phyloP scores from a whole-genome alignment of 2,797 vertebrate species.

The Coilia nasus region DNA sequence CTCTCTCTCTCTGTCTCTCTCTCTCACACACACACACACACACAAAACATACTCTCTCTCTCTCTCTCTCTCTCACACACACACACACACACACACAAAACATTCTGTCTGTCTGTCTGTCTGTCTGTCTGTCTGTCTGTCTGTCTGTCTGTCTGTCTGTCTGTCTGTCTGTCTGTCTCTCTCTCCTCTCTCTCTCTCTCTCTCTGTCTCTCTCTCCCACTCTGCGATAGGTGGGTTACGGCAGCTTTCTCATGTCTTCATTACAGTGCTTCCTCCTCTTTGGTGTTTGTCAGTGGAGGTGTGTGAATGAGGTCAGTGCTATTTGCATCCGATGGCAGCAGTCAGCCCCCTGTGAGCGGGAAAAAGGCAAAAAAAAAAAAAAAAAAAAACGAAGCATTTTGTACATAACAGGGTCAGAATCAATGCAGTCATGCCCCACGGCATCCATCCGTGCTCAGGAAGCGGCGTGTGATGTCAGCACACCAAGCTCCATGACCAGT shows the following conservation, averaged over 20 bases:
- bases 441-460: not conserved
- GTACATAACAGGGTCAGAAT: slow-evolving; percentile 26
- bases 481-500: not conserved
- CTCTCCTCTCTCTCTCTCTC: too few species aligned
- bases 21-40: slow-evolving; percentile 14
- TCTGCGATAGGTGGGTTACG: not conserved
- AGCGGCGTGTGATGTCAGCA: not conserved
- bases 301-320: slow-evolving; percentile 31
- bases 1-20: not conserved
- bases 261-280: not conserved
- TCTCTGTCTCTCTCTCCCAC: too few species aligned
- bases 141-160: too few species aligned
- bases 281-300: slow-evolving; percentile 28
- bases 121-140: not conserved
- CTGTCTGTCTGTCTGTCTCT: too few species aligned
- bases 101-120: too few species aligned
- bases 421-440: slow-evolving; percentile 22
- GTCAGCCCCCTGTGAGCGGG: not conserved
- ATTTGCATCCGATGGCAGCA: slow-evolving; percentile 24
- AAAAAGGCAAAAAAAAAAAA: not conserved
- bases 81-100: too few species aligned
- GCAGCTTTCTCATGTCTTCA: not conserved
- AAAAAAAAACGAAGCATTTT: too few species aligned
- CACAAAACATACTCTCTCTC: too few species aligned
- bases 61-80: too few species aligned